Conservation (phyloP, 2,888 invertebrate species). For the Alviniconcha strummeri region DNA sequence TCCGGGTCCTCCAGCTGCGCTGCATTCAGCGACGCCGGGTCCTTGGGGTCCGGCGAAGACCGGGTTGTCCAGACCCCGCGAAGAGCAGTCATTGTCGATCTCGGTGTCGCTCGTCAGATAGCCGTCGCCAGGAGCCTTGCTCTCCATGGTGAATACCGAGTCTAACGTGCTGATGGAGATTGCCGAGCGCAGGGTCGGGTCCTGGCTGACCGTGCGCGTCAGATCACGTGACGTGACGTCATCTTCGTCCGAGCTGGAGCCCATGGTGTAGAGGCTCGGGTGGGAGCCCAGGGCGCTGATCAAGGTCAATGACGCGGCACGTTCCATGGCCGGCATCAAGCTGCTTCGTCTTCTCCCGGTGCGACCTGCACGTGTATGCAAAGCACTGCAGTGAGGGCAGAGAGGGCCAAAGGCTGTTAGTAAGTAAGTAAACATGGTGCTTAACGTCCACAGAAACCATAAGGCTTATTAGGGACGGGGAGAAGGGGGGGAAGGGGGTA, state of each 20-base stretch:
- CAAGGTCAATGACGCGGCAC: conserved; percentile 54
- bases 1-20: not conserved
- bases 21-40: not conserved
- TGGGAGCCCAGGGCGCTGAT: conserved; percentile 58
- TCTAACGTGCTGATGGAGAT: conserved; percentile 34
- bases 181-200: conserved; percentile 27
- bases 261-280: conserved; percentile 50
- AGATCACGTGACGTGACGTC: conserved; percentile 26
- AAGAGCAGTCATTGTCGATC: conserved; percentile 2
- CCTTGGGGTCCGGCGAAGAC: conserved; percentile 30
- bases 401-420: too few relatives aligned
- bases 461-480: too few relatives aligned
- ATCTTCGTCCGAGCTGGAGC: conserved; percentile 51
- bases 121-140: conserved; percentile 17
- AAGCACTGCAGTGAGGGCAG: too few relatives aligned
- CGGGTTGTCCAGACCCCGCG: conserved; percentile 35
- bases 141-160: conserved; percentile 31
- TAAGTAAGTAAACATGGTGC: too few relatives aligned
- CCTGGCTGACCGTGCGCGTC: conserved; percentile 20
- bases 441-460: too few relatives aligned
- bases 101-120: conserved; percentile 31
- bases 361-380: conserved; percentile 17
- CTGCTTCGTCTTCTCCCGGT: conserved; percentile 58
- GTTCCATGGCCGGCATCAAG: conserved; percentile 57
- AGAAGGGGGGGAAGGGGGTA: too few relatives aligned